A percentile compares a stretch with the other conserved stretches of the same genome.
Conservation (phyloP, 2,888 invertebrate genomes). For the Adelphocoris suturalis region DNA sequence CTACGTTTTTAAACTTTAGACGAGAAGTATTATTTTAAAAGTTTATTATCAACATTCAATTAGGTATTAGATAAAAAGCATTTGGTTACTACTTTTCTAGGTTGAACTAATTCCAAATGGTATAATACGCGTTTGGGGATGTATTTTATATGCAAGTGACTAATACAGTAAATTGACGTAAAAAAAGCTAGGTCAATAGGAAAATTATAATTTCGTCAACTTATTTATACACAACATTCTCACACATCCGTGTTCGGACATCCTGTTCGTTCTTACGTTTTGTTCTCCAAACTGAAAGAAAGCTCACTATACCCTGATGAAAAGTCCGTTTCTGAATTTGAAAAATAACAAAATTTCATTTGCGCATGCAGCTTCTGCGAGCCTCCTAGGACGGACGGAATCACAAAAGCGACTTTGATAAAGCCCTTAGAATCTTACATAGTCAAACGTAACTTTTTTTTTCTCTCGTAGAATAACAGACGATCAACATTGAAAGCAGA, state of each 20-base stretch:
- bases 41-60: conserved; percentile 27
- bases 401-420: conserved; percentile 33
- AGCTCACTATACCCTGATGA: neutral
- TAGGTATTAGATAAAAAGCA: conserved; percentile 24
- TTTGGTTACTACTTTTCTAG: neutral
- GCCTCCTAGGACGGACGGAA: conserved; percentile 41
- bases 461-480: no score
- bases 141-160: neutral
- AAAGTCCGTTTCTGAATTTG: neutral
- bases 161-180: neutral
- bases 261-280: no score
- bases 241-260: no score
- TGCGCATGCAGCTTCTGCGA: conserved; percentile 22
- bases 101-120: neutral
- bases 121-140: neutral
- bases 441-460: no score
- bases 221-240: neutral
- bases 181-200: neutral
- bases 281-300: neutral
- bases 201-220: neutral
- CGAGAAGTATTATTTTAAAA: neutral
- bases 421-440: neutral
- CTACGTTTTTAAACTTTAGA: conserved; percentile 11
- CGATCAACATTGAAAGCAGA: no score
- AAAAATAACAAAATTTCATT: neutral